These are phyloP conservation scores for Scaptomyza hsui DNA, from an alignment of 1,140 invertebrate genomes.

Conservation along the genomic window DNA sequence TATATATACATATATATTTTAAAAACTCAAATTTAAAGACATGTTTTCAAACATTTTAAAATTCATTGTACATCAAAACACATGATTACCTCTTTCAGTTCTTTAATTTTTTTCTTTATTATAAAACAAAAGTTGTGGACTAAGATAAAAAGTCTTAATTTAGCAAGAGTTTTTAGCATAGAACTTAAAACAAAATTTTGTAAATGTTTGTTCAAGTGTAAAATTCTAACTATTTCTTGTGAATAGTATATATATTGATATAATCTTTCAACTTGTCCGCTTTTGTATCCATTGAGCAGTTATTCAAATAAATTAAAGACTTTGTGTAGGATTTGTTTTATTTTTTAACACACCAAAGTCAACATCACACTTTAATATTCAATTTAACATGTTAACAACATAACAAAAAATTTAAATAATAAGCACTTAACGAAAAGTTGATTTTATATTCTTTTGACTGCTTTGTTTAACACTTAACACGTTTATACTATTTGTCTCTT, in stretches of 20 bases:
- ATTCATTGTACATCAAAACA: constrained; percentile 30
- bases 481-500: neutral
- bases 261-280: neutral
- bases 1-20: constrained; percentile 5
- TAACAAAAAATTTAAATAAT: neutral
- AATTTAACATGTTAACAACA: neutral
- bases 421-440: neutral
- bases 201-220: neutral
- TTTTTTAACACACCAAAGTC: neutral
- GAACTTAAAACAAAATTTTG: no score
- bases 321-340: neutral
- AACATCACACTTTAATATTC: neutral
- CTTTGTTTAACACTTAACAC: constrained; percentile 8
- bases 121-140: neutral
- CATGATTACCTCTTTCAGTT: neutral
- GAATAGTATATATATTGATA: neutral
- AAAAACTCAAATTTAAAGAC: neutral
- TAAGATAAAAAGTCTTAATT: no score
- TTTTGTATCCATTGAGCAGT: neutral
- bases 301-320: neutral
- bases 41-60: constrained; percentile 12
- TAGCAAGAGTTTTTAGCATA: no score
- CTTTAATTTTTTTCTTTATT: neutral
- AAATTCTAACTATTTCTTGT: neutral
- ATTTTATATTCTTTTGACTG: constrained; percentile 8